These are phyloP conservation scores for Sakesphorus luctuosus DNA, from an alignment of 2,113 vertebrate species.

Conservation along the genomic window DNA sequence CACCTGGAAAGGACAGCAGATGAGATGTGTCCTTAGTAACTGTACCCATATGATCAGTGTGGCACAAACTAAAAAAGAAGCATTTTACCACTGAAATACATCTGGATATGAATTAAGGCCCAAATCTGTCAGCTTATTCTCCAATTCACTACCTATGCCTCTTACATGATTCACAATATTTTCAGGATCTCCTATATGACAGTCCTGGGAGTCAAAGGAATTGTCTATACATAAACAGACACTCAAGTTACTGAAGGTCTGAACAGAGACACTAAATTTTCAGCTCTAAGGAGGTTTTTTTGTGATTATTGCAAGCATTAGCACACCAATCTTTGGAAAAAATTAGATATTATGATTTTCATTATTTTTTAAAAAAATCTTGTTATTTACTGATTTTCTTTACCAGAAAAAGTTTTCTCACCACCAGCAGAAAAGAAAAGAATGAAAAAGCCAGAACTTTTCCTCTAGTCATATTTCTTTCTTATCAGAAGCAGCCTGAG, in stretches of 20 bases:
- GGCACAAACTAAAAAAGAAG: neutral
- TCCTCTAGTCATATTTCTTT: neutral
- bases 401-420: neutral
- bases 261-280: neutral
- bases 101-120: neutral
- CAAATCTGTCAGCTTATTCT: neutral
- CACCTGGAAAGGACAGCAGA: neutral
- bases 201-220: neutral
- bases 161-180: neutral
- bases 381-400: neutral
- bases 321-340: neutral
- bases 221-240: neutral
- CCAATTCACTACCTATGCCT: neutral
- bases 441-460: neutral
- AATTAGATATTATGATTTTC: neutral
- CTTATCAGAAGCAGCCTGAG: neutral
- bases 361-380: neutral
- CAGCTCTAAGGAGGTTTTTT: neutral
- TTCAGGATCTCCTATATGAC: neutral
- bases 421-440: neutral
- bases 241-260: neutral
- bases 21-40: neutral
- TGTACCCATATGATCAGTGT: accelerated
- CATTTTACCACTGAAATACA: neutral
- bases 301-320: neutral